These are phyloP conservation scores for Aquatica leii DNA, from an alignment of 2,888 invertebrate species.

Conservation along the genomic window DNA sequence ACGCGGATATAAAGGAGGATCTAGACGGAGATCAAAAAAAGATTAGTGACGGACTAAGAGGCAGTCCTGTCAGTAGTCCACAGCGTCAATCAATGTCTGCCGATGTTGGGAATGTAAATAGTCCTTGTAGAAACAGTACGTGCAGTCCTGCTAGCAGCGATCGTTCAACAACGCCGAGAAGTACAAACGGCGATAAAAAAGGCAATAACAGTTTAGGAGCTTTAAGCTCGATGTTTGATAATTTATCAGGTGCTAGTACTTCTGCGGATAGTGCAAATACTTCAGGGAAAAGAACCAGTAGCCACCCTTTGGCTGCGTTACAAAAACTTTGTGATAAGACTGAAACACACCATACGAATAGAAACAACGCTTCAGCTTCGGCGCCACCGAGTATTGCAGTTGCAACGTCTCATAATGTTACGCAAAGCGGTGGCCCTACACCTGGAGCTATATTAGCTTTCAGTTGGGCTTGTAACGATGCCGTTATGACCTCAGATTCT, in stretches of 20 bases:
- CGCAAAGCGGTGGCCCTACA: conserved; percentile 63
- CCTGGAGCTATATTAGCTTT: conserved; percentile 88
- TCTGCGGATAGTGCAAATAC: conserved; percentile 60
- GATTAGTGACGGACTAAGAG: conserved; percentile 24
- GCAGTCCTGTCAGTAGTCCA: conserved; percentile 56
- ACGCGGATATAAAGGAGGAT: conserved; percentile 50
- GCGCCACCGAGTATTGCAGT: conserved; percentile 50
- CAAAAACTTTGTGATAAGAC: conserved; percentile 97
- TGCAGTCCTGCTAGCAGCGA: conserved; percentile 80
- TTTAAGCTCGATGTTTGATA: conserved; percentile 90
- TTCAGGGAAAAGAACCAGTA: conserved; percentile 72
- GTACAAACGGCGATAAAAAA: conserved; percentile 67
- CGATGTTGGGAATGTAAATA: conserved; percentile 61
- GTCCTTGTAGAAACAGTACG: conserved; percentile 70
- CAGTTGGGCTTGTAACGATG: conserved; percentile 95
- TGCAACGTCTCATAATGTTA: conserved; percentile 51
- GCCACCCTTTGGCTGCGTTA: conserved; percentile 92
- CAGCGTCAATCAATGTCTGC: conserved; percentile 51
- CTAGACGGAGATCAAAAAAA: conserved; percentile 56
- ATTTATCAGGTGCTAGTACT: conserved; percentile 70
- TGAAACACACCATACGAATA: conserved; percentile 74
- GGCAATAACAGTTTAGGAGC: conserved; percentile 79
- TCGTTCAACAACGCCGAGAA: conserved; percentile 78
- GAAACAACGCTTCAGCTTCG: conserved; percentile 50
- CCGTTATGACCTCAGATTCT: conserved; percentile 84